A percentile compares a stretch with the other conserved stretches of the same genome.
Evolutionary conservation across 1,140 invertebrate genomes (phyloP).

Genomic region (Diachasmimorpha longicaudata): DNA sequence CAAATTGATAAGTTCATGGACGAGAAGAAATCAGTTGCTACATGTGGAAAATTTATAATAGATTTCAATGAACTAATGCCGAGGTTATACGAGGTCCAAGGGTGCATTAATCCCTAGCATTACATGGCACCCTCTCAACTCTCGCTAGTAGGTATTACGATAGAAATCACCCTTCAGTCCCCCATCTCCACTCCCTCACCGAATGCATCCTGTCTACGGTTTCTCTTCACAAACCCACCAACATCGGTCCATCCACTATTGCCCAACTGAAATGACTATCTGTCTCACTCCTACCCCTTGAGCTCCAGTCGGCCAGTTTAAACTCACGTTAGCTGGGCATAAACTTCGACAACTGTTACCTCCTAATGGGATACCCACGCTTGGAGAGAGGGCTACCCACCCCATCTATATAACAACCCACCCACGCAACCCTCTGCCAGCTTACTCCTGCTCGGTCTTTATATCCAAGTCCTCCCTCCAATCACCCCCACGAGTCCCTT

Average conservation of each 20-base stretch:
- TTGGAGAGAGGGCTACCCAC: background rate
- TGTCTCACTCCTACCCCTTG: background rate
- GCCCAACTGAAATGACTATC: background rate
- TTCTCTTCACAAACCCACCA: background rate
- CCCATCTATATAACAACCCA: background rate
- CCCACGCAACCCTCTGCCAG: background rate
- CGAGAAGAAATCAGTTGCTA: background rate
- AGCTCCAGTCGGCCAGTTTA: slow-evolving; percentile 12
- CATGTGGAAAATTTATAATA: background rate
- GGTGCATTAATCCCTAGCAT: slow-evolving; percentile 55
- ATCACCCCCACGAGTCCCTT: background rate
- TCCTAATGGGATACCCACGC: slow-evolving; percentile 8
- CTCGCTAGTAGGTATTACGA: slow-evolving; percentile 32
- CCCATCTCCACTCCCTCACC: background rate
- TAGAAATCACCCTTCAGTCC: slow-evolving; percentile 24
- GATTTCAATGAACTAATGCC: background rate
- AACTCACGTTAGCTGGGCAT: slow-evolving; percentile 24
- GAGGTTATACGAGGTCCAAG: slow-evolving; percentile 25
- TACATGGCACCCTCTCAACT: slow-evolving; percentile 41
- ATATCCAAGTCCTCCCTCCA: background rate
- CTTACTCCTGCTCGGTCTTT: background rate
- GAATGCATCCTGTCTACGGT: background rate
- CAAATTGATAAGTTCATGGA: too few relatives aligned
- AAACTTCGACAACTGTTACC: slow-evolving; percentile 28
- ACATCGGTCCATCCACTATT: background rate